phyloP scores from a whole-genome alignment of 2,113 vertebrate species.

The Probosciger aterrimus region DNA sequence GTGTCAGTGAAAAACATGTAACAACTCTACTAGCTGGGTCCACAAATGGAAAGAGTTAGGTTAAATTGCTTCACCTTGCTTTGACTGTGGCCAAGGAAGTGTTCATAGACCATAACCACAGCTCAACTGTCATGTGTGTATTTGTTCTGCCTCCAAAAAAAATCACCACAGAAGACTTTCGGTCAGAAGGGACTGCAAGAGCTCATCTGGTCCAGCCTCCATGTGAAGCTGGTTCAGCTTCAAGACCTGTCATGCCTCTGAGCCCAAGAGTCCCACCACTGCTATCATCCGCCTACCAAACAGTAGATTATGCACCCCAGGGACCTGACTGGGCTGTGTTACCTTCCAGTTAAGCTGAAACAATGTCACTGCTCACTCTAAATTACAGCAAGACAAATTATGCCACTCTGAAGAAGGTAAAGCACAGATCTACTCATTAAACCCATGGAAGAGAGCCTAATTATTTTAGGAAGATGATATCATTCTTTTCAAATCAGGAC shows the following conservation, averaged over 20 bases:
- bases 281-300: not conserved
- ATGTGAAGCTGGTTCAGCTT: not conserved
- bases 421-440: conserved; percentile 28
- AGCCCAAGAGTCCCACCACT: not conserved
- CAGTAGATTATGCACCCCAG: rapidly evolving
- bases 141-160: not conserved
- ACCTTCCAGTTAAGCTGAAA: not conserved
- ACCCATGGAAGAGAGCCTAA: not conserved
- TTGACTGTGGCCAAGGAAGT: not conserved
- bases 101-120: not conserved
- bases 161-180: not conserved
- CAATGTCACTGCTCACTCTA: not conserved
- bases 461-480: not conserved
- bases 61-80: not conserved
- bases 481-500: not conserved
- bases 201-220: not conserved
- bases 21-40: not conserved
- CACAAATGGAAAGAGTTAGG: not conserved
- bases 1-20: rapidly evolving
- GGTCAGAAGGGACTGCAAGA: not conserved
- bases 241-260: not conserved
- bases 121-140: rapidly evolving
- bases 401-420: not conserved
- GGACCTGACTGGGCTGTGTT: not conserved
- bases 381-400: conserved; percentile 5